Evolutionary conservation across 1,140 invertebrate genomes (phyloP).

Genomic region (Plectrocnemia conspersa): DNA sequence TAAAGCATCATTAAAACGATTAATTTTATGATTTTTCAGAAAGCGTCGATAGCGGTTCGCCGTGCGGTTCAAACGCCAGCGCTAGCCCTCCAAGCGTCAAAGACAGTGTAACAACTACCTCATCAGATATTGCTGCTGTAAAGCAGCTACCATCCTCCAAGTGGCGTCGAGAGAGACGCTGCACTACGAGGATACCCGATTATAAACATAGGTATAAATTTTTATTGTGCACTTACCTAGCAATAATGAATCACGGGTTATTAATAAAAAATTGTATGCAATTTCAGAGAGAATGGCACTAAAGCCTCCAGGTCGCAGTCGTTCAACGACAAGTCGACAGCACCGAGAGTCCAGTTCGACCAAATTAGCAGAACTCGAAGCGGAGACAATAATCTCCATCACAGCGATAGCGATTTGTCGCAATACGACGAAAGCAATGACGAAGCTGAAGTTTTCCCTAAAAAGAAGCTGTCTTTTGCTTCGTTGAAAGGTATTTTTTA

Average conservation of each 20-base stretch:
- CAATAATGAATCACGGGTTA: not conserved
- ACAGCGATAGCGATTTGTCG: slow-evolving; percentile 48
- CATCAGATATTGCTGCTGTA: slow-evolving; percentile 41
- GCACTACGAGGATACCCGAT: slow-evolving; percentile 44
- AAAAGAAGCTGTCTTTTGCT: slow-evolving; percentile 15
- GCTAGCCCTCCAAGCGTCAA: slow-evolving; percentile 12
- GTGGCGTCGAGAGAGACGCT: slow-evolving; percentile 59
- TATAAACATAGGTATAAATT: slow-evolving; percentile 45
- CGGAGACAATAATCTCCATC: slow-evolving; percentile 46
- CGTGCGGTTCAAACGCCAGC: slow-evolving; percentile 43
- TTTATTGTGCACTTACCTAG: not conserved
- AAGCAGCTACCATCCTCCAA: slow-evolving; percentile 60
- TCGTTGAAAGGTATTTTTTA: slow-evolving; percentile 25
- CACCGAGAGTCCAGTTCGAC: slow-evolving; percentile 10
- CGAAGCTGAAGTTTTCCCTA: not conserved
- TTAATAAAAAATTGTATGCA: not conserved
- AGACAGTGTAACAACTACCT: slow-evolving; percentile 35
- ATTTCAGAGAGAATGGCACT: slow-evolving; percentile 36
- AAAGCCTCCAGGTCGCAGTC: slow-evolving; percentile 50
- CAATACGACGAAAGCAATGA: slow-evolving; percentile 40
- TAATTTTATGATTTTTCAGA: slow-evolving; percentile 40
- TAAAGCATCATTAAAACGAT: not conserved
- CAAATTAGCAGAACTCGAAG: slow-evolving; percentile 35
- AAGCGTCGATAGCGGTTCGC: slow-evolving; percentile 47
- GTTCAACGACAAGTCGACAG: slow-evolving; percentile 41